A percentile compares a stretch with the other conserved stretches of the same genome.
These are phyloP conservation scores for Isoperla grammatica DNA, from an alignment of 2,888 invertebrate species.

Conservation along the genomic window DNA sequence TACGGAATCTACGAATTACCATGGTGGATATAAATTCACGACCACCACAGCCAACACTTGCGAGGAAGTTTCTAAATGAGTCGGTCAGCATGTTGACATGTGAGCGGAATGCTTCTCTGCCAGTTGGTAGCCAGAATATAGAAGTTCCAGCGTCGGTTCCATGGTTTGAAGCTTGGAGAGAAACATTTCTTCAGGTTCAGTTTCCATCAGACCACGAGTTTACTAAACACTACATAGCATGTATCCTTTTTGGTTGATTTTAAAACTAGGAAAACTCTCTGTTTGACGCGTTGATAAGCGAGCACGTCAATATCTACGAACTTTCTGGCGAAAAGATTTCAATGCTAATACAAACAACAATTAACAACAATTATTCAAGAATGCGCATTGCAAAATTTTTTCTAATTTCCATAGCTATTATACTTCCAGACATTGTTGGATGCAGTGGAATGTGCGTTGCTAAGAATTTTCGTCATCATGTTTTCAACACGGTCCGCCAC, in stretches of 20 bases:
- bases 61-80: constrained; percentile 79
- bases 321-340: too few species aligned
- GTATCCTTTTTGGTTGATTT: constrained; percentile 53
- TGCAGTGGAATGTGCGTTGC: too few species aligned
- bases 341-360: too few species aligned
- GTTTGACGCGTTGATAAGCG: too few species aligned
- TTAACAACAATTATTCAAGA: too few species aligned
- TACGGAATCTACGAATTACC: constrained; percentile 71
- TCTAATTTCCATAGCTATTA: too few species aligned
- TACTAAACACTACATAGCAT: constrained; percentile 80
- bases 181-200: constrained; percentile 80
- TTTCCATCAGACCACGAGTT: constrained; percentile 95
- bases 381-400: too few species aligned
- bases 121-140: constrained; percentile 56
- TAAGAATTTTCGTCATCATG: too few species aligned
- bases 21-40: constrained; percentile 76
- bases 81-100: constrained; percentile 60
- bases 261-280: too few species aligned
- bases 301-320: too few species aligned
- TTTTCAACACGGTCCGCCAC: too few species aligned
- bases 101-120: constrained; percentile 51
- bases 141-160: constrained; percentile 73
- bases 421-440: too few species aligned
- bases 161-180: constrained; percentile 96
- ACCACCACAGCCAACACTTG: constrained; percentile 74